Conservation (phyloP, 2,797 vertebrate species). For the Graptemys geographica region DNA sequence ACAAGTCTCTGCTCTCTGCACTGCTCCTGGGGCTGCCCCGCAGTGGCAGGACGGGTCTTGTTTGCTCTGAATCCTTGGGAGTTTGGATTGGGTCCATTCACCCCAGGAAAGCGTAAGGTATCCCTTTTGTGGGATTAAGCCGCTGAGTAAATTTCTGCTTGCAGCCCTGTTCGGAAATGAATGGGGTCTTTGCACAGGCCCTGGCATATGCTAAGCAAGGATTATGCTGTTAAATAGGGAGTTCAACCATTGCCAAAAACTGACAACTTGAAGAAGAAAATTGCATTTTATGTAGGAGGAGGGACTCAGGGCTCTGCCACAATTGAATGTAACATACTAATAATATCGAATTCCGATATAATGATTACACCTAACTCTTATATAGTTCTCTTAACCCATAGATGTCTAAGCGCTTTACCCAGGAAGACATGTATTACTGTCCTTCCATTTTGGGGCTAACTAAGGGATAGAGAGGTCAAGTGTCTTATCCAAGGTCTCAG, state of each 20-base stretch:
- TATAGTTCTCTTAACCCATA: neutral
- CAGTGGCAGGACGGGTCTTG: neutral
- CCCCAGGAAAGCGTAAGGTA: neutral
- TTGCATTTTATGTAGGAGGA: neutral
- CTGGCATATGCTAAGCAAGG: neutral
- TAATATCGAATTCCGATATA: neutral
- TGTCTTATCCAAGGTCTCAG: neutral
- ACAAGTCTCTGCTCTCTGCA: neutral
- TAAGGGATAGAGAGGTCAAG: neutral
- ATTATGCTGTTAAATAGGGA: conserved; percentile 5
- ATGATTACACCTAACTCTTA: neutral
- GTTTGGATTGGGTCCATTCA: neutral
- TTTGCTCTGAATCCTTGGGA: neutral
- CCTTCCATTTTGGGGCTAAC: neutral
- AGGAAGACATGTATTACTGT: neutral
- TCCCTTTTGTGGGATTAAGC: neutral
- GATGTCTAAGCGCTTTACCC: neutral
- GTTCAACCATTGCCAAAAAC: neutral
- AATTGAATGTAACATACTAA: accelerated
- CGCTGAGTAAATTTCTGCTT: neutral
- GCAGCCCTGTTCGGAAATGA: neutral
- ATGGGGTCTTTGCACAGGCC: neutral
- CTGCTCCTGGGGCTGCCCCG: neutral
- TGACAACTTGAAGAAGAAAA: accelerated
- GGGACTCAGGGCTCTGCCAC: neutral